Percentiles rank a stretch among this genome's conserved stretches.
These are phyloP conservation scores for Cynopterus brachyotis DNA, from an alignment of 2,113 vertebrate genomes.

Conservation along the genomic window DNA sequence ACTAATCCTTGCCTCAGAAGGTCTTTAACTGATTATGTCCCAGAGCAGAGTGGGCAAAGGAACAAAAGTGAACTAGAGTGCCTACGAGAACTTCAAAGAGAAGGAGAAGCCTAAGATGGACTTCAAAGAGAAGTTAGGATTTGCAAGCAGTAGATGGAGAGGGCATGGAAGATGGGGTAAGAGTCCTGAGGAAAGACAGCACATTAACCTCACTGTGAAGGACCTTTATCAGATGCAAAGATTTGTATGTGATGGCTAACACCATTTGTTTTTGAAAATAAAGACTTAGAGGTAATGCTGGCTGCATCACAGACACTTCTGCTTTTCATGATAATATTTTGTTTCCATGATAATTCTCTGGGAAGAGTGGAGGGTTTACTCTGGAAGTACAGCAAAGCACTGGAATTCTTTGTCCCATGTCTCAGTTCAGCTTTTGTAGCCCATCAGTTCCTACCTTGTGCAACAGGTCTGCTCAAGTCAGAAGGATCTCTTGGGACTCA, in stretches of 20 bases:
- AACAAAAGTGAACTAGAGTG: background rate
- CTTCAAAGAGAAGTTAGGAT: background rate
- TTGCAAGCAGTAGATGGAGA: background rate
- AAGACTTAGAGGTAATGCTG: background rate
- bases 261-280: background rate
- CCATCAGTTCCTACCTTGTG: background rate
- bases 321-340: background rate
- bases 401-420: background rate
- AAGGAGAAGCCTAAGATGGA: background rate
- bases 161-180: background rate
- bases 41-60: background rate
- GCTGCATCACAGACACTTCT: background rate
- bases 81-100: background rate
- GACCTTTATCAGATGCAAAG: background rate
- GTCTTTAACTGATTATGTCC: background rate
- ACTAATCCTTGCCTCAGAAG: background rate
- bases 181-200: background rate
- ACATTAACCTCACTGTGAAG: background rate
- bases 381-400: background rate
- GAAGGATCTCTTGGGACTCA: background rate
- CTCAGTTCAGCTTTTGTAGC: background rate
- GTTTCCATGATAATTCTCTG: background rate
- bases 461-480: background rate
- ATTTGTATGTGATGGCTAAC: background rate
- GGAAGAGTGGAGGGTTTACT: background rate